Percentiles rank a stretch among this genome's conserved stretches.
phyloP scores from a whole-genome alignment of 2,113 vertebrate species.

The Pterocles gutturalis region DNA sequence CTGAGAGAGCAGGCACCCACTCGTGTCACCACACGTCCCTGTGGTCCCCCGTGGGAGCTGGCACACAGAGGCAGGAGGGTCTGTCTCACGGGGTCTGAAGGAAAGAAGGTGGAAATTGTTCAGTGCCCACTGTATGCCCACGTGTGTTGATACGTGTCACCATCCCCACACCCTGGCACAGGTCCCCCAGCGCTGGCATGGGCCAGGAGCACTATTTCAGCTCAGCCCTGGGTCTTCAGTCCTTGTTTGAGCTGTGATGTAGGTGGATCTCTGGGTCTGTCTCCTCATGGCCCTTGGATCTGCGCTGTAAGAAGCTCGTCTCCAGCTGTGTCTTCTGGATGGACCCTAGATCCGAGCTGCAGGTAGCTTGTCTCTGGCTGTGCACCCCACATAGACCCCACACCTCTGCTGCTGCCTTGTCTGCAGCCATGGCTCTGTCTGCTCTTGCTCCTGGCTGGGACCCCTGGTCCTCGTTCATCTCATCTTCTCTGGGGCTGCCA shows the following conservation, averaged over 20 bases:
- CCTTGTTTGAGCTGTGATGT: not conserved
- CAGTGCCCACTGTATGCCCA: not conserved
- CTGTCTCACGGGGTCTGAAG: not conserved
- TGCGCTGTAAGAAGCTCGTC: not conserved
- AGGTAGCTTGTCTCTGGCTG: not conserved
- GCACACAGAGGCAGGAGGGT: not conserved
- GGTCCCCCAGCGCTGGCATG: not conserved
- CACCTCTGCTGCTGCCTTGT: not conserved
- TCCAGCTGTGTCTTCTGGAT: not conserved
- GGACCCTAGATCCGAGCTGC: too few relatives aligned
- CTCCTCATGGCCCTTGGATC: not conserved
- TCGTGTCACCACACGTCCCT: rapidly evolving
- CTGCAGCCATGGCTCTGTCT: not conserved
- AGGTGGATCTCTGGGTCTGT: not conserved
- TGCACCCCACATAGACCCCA: too few relatives aligned
- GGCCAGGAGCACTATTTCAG: not conserved
- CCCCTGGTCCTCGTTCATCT: not conserved
- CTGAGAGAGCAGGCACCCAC: not conserved
- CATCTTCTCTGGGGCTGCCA: not conserved
- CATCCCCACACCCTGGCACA: rapidly evolving
- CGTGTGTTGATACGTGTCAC: not conserved
- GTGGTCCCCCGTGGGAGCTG: rapidly evolving
- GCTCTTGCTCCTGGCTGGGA: not conserved
- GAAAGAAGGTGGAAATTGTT: not conserved
- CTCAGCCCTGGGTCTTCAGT: not conserved